Base-by-base conservation (phyloP, 2,888 invertebrate species). In the Synanthedon andrenaeformis region DNA sequence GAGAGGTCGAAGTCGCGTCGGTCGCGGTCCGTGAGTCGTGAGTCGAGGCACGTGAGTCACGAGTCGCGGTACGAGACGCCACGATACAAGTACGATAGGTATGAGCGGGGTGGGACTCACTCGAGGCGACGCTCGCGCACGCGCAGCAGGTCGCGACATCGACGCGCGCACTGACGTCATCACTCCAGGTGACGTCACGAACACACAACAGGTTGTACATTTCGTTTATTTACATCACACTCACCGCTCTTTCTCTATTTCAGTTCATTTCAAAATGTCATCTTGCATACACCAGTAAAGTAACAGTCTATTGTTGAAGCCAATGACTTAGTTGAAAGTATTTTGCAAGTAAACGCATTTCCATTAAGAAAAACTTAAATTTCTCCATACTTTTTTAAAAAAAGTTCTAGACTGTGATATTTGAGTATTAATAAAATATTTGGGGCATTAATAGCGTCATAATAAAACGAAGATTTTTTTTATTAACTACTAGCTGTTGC, bases 31-130 rank as follows among this genome's bases (percentile, higher is more conserved):
- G 49, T 28, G 41, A 41, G 49, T 19, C 64, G 74, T 56, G 76
- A 74, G 61, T 74, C 67, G 61, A 61, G 70, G 56, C 35, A 35
- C 10, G 35, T 35, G 35, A 35, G 10, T 35, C 35, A 35, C 35
- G 35, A 35, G 8, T 10, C 35, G 35, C 35, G 35, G 10, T 77
- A 76, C 55, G 53, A 62, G 69, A 65, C 69, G 68, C 57, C 67
- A 65, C 69, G 74, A 69, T 72, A 75, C 65, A 74, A 67, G 66
- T 67, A 76, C 67, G 82, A 85, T 78, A 82, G 79, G 83, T 82
- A 85, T 83, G 84, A 81, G 71, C 82, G 85, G 66, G 70, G 70
- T 81, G 82, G 82, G 81, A 81, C 82, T 67, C 64, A 73, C 73
- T 79, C 78, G 62, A 68, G 80, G 59, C 70, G 81, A 54, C 74